A percentile compares a stretch with the other conserved stretches of the same genome.
Conservation (phyloP, 2,113 vertebrate genomes). For the Narcine bancroftii region DNA sequence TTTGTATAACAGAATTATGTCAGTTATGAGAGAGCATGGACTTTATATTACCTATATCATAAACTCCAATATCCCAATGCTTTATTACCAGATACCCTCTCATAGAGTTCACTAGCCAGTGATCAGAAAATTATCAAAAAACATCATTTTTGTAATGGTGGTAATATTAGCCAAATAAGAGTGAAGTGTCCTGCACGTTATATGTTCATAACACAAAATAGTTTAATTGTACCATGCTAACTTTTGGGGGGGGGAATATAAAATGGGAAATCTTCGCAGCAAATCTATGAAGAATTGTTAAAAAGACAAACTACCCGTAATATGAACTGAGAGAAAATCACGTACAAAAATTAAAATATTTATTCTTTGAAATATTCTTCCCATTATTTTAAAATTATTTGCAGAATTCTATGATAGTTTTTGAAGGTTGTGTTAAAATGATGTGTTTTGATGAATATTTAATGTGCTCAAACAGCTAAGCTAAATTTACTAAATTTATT, state of each 20-base stretch:
- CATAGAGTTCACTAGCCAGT: background rate
- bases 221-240: background rate
- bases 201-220: background rate
- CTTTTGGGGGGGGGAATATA: no score
- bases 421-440: background rate
- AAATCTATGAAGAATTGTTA: background rate
- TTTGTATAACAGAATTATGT: background rate
- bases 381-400: background rate
- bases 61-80: background rate
- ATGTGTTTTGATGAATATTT: background rate
- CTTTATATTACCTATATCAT: background rate
- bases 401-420: background rate
- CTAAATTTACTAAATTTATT: background rate
- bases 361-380: background rate
- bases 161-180: background rate
- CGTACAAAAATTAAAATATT: background rate
- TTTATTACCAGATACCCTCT: background rate
- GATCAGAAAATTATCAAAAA: background rate
- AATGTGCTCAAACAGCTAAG: background rate
- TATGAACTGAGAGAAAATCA: background rate
- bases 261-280: background rate
- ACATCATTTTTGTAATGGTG: background rate
- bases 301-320: background rate
- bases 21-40: background rate
- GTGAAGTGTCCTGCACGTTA: no score